These are phyloP conservation scores for Drosophila sproati DNA, from an alignment of 1,140 invertebrate species.

Conservation along the genomic window DNA sequence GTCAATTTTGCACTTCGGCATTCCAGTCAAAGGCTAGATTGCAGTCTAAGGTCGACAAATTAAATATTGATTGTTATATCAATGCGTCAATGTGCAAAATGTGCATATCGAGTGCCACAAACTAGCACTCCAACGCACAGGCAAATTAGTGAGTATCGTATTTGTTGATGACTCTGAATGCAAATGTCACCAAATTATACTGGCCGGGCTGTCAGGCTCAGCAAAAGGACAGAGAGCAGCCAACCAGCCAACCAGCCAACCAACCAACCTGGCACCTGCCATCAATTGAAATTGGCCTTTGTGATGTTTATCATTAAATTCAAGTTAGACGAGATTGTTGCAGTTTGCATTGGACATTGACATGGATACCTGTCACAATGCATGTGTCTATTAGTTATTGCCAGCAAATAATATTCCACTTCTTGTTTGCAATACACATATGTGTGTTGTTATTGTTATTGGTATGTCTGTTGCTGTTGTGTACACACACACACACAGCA, in stretches of 20 bases:
- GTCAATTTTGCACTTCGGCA: not conserved
- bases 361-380: conserved; percentile 10
- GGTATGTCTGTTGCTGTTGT: conserved; percentile 26
- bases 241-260: not conserved
- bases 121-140: conserved; percentile 49
- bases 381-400: conserved; percentile 54
- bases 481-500: conserved; percentile 19
- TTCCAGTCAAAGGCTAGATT: not conserved
- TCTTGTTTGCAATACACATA: conserved; percentile 18
- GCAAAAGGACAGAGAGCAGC: not conserved
- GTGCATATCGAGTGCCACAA: conserved; percentile 66
- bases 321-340: conserved; percentile 39
- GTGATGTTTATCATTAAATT: conserved; percentile 73
- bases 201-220: not conserved
- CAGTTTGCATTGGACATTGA: conserved; percentile 22
- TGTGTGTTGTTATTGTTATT: conserved; percentile 23
- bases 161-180: conserved; percentile 44
- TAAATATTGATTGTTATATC: conserved; percentile 80
- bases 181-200: conserved; percentile 62
- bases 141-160: conserved; percentile 24
- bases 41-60: conserved; percentile 45
- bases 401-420: conserved; percentile 66
- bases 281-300: conserved; percentile 46
- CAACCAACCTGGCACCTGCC: not conserved
- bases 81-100: conserved; percentile 75